A percentile compares a stretch with the other conserved stretches of the same genome.
Conservation (phyloP, 2,888 invertebrate genomes). For the Brachylomia viminalis region DNA sequence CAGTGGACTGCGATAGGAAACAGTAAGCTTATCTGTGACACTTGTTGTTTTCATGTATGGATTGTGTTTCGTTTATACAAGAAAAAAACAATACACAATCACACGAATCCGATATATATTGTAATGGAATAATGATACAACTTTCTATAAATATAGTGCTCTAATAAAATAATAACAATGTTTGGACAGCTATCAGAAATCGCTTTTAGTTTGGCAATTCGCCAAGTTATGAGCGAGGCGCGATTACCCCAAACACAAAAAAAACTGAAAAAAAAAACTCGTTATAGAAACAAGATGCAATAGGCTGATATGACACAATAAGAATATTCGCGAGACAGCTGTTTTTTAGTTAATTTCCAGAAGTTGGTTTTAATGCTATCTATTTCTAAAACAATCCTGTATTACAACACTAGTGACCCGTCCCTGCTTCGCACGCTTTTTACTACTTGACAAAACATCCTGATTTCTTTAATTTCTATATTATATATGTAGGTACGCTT, state of each 20-base stretch:
- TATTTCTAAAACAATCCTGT: too few species aligned
- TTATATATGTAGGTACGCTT: too few species aligned
- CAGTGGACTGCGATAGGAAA: not conserved
- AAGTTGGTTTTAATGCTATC: not conserved
- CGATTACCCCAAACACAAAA: conserved; percentile 3
- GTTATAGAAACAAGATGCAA: not conserved
- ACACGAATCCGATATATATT: conserved; percentile 31
- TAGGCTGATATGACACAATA: not conserved
- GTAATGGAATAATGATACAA: conserved; percentile 53
- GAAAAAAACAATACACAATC: conserved; percentile 10
- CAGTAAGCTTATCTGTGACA: not conserved
- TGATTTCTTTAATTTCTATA: too few species aligned
- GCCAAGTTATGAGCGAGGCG: conserved; percentile 25
- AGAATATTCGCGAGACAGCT: too few species aligned
- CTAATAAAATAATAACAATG: conserved; percentile 63
- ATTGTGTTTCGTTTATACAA: conserved; percentile 15
- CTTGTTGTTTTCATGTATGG: not conserved
- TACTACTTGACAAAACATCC: too few species aligned
- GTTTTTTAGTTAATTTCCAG: not conserved
- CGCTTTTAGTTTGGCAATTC: conserved; percentile 19
- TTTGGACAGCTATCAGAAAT: conserved; percentile 33
- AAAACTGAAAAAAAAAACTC: not conserved
- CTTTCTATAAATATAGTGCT: conserved; percentile 55
- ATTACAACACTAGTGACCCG: too few species aligned
- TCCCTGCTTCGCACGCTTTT: too few species aligned